phyloP scores from a whole-genome alignment of 2,888 invertebrate species.

The Dinocampus coccinellae region DNA sequence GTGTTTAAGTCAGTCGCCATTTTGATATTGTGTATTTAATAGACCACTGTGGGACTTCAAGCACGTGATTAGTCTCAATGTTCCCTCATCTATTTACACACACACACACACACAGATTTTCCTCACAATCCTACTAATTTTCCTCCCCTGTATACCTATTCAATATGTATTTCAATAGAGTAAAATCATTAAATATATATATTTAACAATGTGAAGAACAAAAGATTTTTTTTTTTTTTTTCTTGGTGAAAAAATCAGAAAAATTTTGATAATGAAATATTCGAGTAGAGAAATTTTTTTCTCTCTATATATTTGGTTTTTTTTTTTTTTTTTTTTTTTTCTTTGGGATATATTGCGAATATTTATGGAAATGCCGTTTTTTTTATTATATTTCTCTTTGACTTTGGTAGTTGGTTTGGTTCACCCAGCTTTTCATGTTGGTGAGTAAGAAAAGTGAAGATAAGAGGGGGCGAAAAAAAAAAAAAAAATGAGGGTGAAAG shows the following conservation, averaged over 20 bases:
- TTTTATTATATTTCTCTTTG: slow-evolving; percentile 1
- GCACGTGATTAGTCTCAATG: slow-evolving; percentile 4
- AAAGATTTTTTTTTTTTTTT: too few species aligned
- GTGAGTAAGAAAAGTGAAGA: too few species aligned
- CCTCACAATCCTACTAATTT: background rate
- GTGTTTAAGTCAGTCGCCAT: slow-evolving; percentile 36
- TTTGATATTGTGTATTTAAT: slow-evolving; percentile 13
- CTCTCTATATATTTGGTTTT: too few species aligned
- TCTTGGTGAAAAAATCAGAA: background rate
- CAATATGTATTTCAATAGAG: background rate
- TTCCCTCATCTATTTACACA: background rate
- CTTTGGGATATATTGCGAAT: background rate
- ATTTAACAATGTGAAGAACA: background rate
- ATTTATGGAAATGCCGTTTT: background rate
- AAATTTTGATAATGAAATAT: background rate
- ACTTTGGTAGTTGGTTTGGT: background rate
- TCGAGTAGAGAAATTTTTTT: background rate
- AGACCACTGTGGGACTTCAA: background rate
- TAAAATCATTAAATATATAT: background rate
- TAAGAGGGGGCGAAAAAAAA: too few species aligned
- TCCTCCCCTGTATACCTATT: too few species aligned
- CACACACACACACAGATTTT: too few species aligned
- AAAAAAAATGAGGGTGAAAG: too few species aligned
- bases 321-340: background rate
- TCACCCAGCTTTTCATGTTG: background rate